These are phyloP conservation scores for Melanchra persicariae DNA, from an alignment of 2,888 invertebrate species.

Conservation along the genomic window DNA sequence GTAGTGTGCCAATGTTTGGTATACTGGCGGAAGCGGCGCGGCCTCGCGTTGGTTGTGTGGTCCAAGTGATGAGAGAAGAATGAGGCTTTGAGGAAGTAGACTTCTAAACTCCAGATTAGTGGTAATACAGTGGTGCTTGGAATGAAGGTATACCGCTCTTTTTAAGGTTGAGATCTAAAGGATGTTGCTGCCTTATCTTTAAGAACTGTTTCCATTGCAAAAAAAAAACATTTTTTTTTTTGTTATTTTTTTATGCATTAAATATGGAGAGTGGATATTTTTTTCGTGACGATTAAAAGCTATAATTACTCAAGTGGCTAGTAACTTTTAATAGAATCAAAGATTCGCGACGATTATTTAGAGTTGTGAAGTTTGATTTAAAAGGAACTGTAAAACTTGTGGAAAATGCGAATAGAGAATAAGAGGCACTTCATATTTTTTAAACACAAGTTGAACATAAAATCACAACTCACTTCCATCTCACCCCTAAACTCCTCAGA, in stretches of 20 bases:
- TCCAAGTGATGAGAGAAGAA: conserved; percentile 62
- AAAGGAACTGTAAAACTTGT: too few species aligned
- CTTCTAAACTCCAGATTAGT: not conserved
- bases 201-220: too few species aligned
- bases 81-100: conserved; percentile 42
- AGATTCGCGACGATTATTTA: too few species aligned
- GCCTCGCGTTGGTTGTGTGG: conserved; percentile 76
- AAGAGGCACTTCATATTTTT: too few species aligned
- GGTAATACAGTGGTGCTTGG: not conserved
- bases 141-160: too few species aligned
- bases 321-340: not conserved
- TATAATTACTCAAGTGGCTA: not conserved
- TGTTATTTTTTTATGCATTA: too few species aligned
- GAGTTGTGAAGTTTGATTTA: too few species aligned
- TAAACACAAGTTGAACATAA: too few species aligned
- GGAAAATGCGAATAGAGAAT: too few species aligned
- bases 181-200: not conserved
- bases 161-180: too few species aligned
- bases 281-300: not conserved
- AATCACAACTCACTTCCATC: not conserved
- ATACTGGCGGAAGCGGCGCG: conserved; percentile 79
- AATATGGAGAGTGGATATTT: not conserved
- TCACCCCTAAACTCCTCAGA: conserved; percentile 1
- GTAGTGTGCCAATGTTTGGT: conserved; percentile 62
- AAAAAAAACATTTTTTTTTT: too few species aligned